Evolutionary conservation across 2,888 invertebrate genomes (phyloP).

Genomic region (Conomelus anceps): DNA sequence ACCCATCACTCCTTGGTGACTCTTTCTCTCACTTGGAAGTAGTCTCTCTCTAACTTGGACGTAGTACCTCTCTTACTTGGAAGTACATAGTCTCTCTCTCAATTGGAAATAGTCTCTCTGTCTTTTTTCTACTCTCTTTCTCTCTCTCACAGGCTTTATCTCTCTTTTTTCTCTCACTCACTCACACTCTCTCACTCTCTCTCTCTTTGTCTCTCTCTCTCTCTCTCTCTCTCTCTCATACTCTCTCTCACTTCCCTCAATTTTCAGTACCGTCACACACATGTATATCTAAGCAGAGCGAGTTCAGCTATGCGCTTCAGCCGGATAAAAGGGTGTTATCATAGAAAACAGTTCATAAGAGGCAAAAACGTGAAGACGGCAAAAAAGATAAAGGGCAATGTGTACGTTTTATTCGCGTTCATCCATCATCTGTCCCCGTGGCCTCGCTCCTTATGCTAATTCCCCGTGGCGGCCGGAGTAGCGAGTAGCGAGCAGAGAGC

Average conservation of each 20-base stretch:
- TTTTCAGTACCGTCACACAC: background rate
- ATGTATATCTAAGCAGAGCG: background rate
- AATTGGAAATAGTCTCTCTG: no score
- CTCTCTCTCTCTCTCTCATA: background rate
- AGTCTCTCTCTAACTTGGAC: no score
- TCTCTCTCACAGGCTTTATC: no score
- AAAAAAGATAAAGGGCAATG: background rate
- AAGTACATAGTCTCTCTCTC: no score
- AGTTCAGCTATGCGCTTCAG: background rate
- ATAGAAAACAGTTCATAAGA: background rate
- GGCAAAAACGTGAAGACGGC: background rate
- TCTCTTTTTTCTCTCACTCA: no score
- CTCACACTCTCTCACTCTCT: background rate
- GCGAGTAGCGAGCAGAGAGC: background rate
- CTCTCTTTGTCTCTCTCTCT: background rate
- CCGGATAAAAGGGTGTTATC: background rate
- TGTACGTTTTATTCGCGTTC: background rate
- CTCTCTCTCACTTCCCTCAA: background rate
- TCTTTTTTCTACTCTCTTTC: no score
- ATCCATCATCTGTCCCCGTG: background rate
- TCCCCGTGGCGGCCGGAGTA: background rate
- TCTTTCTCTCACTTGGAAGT: no score
- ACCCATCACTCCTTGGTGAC: no score
- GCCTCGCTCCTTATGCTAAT: background rate
- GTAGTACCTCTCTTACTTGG: no score